Base-by-base conservation (phyloP, 2,113 vertebrate genomes). In the Acinonyx jubatus region DNA sequence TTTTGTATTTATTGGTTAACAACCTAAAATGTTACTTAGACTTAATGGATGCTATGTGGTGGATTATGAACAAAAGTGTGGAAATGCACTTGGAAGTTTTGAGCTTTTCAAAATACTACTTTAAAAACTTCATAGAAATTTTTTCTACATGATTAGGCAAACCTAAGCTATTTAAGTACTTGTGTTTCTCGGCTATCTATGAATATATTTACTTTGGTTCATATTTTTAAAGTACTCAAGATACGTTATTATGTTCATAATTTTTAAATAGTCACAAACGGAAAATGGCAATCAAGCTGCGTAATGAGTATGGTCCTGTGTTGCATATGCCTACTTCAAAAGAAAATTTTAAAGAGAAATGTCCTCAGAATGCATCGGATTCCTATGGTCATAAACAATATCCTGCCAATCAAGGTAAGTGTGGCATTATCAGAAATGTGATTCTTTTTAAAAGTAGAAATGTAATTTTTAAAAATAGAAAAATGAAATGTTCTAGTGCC, bases 291-390 rank as follows among this genome's bases (percentile, higher is more conserved):
- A 98, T 99, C n/a, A 99, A 99, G 96, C 98, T 99, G 95, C 99
- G 98, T 50, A 98, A 99, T 0, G 99, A 99, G 13, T 99, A 99
- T 0, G 95, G 97, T 45, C 99, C 99, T 0, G 99, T 99, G 69
- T 97, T 99, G 13, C 99, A 99, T 98, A 99, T 99, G 99, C 99
- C 99, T 3, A 98, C 99, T 74, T 98, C 99, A 31, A 99, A 99
- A 97, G 99, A 99, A 98, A 99, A 98, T 57, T 87, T 98, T 91
- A 99, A 99, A 97, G 99, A 99, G 91, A 99, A 99, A 90, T 98
- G 98, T 33, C 71, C 96, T 71, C 98, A 98, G 8, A 98, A 97
- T 97, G 18, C 97, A 0, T n/a, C 98, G 4, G 99, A 99, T 97
- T 98, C 99, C 2, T 99, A 99, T 11, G 98, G 98, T 69, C 99